These are phyloP conservation scores for Meriones psammophilus DNA, from an alignment of 2,797 vertebrate genomes.

Conservation along the genomic window DNA sequence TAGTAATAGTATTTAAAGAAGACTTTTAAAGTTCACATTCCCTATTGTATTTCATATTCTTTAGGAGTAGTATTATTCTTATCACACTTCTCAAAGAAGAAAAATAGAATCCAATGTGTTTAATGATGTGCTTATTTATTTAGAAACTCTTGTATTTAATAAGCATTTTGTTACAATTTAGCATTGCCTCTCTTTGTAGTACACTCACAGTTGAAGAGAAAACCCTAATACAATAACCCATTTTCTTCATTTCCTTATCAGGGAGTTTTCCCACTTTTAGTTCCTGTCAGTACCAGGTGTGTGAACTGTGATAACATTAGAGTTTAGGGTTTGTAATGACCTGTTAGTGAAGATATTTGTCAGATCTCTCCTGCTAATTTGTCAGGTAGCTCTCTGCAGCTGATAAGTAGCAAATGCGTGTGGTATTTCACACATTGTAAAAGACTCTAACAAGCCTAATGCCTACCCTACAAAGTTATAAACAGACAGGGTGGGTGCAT, in stretches of 20 bases:
- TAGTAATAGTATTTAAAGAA: neutral
- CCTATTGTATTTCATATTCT: neutral
- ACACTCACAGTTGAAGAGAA: constrained; percentile 69
- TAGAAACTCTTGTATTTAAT: neutral
- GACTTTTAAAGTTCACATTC: neutral
- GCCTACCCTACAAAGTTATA: neutral
- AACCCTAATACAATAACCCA: constrained; percentile 43
- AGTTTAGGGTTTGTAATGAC: constrained; percentile 83
- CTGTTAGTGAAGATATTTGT: constrained; percentile 75
- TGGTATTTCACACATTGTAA: constrained; percentile 14
- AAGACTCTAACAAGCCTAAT: neutral
- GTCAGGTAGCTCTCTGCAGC: constrained; percentile 62
- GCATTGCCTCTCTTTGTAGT: constrained; percentile 61
- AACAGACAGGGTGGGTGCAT: neutral
- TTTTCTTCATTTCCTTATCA: constrained; percentile 76
- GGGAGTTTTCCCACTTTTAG: constrained; percentile 76
- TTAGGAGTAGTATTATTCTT: neutral
- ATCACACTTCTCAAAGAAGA: constrained; percentile 10
- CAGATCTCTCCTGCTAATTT: constrained; percentile 80
- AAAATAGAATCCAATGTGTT: neutral
- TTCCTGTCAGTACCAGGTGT: constrained; percentile 78
- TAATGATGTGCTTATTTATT: neutral
- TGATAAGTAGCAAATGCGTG: constrained; percentile 63
- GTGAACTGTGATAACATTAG: constrained; percentile 81
- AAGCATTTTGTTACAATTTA: neutral